Percentiles rank a stretch among this genome's conserved stretches.
These are phyloP conservation scores for Stramonita haemastoma DNA, from an alignment of 2,888 invertebrate species.

Conservation along the genomic window DNA sequence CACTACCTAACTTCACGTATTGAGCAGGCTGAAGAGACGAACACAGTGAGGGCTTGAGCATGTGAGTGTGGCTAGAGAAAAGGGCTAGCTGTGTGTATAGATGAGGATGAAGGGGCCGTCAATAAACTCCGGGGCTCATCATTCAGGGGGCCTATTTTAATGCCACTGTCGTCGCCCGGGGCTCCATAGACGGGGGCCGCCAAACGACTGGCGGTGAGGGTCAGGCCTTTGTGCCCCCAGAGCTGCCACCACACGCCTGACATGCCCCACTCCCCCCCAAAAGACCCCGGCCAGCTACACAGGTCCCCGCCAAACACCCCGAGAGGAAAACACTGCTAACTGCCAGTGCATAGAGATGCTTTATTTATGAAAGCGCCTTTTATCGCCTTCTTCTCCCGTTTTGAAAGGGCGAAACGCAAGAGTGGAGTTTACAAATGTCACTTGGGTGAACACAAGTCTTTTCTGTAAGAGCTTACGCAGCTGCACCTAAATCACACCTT, in stretches of 20 bases:
- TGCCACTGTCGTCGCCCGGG: slow-evolving; percentile 36
- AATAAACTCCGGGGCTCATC: slow-evolving; percentile 27
- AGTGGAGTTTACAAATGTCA: slow-evolving; percentile 20
- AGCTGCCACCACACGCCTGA: slow-evolving; percentile 12
- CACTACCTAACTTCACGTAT: no score
- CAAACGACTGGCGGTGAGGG: slow-evolving; percentile 19
- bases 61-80: neutral
- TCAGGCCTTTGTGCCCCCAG: neutral
- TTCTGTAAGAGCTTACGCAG: slow-evolving; percentile 18
- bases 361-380: slow-evolving; percentile 21
- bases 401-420: slow-evolving; percentile 24
- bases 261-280: slow-evolving; percentile 30
- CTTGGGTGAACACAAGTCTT: neutral
- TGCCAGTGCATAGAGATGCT: slow-evolving; percentile 24
- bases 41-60: neutral
- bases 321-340: slow-evolving; percentile 1
- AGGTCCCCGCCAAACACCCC: neutral
- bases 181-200: neutral
- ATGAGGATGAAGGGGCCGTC: slow-evolving; percentile 22
- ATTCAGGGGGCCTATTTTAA: slow-evolving; percentile 34
- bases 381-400: slow-evolving; percentile 7
- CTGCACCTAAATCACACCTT: slow-evolving; percentile 38
- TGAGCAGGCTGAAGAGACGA: neutral
- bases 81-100: neutral
- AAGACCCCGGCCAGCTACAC: neutral